These are phyloP conservation scores for Setipinna tenuifilis DNA, from an alignment of 2,797 vertebrate genomes.

Conservation along the genomic window DNA sequence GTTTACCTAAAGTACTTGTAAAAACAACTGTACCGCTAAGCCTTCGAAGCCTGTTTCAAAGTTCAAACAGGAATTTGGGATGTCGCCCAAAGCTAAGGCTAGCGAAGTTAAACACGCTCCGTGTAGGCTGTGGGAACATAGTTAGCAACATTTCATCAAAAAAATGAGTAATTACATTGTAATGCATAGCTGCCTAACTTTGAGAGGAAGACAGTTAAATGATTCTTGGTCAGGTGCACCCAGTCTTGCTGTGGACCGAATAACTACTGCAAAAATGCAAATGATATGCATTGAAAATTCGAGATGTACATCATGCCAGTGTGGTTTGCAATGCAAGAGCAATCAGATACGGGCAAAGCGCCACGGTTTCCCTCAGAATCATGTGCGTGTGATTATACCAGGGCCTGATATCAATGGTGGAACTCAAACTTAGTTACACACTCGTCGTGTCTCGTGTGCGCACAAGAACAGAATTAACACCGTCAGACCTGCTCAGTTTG, in stretches of 20 bases:
- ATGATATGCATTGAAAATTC: not conserved
- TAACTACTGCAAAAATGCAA: not conserved
- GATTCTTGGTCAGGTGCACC: not conserved
- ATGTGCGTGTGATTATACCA: constrained; percentile 18
- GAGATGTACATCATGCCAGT: not conserved
- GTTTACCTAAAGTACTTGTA: not conserved
- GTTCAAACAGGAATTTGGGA: constrained; percentile 22
- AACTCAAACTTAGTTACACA: constrained; percentile 16
- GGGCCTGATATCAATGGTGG: not conserved
- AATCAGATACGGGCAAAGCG: not conserved
- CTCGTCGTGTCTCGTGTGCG: not conserved
- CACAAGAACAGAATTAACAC: constrained; percentile 2
- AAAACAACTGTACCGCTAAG: not conserved
- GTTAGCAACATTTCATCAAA: not conserved
- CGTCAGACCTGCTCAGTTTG: not conserved
- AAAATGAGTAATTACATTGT: not conserved
- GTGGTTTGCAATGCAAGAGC: not conserved
- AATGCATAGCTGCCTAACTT: not conserved
- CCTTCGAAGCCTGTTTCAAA: constrained; percentile 10
- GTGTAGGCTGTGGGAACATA: not conserved
- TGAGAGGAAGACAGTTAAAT: not conserved
- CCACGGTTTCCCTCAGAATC: not conserved
- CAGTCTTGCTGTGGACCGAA: not conserved
- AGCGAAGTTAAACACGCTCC: not conserved
- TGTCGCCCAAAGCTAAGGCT: constrained; percentile 11